phyloP scores from a whole-genome alignment of 2,888 invertebrate genomes.

The Mesoligia furuncula region DNA sequence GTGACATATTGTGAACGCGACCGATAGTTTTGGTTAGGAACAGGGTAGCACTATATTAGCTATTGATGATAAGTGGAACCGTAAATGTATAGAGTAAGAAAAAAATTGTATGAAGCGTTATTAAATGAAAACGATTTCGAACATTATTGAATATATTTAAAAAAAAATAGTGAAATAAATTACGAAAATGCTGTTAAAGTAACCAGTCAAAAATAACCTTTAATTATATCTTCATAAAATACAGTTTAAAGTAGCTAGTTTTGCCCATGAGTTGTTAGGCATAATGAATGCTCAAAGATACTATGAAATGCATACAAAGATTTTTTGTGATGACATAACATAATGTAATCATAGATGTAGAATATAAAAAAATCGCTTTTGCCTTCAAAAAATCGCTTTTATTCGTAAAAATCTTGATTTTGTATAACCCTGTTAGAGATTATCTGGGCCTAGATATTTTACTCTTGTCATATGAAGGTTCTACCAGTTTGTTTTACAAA shows the following conservation, averaged over 20 bases:
- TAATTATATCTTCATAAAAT: neutral
- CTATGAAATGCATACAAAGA: conserved; percentile 43
- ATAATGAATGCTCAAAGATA: conserved; percentile 5
- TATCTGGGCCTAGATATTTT: neutral
- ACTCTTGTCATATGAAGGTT: neutral
- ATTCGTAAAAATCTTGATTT: neutral
- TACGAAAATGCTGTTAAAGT: neutral
- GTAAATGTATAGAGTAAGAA: neutral
- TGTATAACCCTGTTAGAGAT: neutral
- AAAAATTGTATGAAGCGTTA: neutral
- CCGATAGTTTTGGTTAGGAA: neutral
- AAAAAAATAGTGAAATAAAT: neutral
- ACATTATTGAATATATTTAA: neutral
- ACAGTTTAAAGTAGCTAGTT: neutral
- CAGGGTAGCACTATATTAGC: neutral
- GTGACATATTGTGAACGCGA: neutral
- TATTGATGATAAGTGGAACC: neutral
- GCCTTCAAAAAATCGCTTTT: conserved; percentile 21
- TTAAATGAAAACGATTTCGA: neutral
- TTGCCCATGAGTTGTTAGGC: neutral
- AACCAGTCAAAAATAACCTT: conserved; percentile 6
- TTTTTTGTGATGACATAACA: conserved; percentile 40
- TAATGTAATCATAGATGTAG: conserved; percentile 20
- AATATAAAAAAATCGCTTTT: conserved; percentile 18
- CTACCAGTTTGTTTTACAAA: neutral